Percentiles rank a stretch among this genome's conserved stretches.
Evolutionary conservation across 2,888 invertebrate species (phyloP).

Genomic region (Tetramorium bicarinatum): DNA sequence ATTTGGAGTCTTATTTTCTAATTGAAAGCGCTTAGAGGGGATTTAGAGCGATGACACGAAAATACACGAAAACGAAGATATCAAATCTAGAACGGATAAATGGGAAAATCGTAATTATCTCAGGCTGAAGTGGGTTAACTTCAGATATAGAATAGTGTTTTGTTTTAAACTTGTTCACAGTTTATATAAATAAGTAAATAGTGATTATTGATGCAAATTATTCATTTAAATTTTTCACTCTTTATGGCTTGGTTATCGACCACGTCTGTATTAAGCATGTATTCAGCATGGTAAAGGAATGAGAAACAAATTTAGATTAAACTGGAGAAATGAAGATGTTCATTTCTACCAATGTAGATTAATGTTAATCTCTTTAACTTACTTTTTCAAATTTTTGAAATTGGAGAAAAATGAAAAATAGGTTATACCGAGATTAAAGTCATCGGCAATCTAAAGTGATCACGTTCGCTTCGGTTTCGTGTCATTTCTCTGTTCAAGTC

Average conservation of each 20-base stretch:
- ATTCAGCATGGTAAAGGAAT: not conserved
- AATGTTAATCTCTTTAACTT: not conserved
- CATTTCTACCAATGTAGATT: not conserved
- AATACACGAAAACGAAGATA: not conserved
- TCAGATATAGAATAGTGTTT: not conserved
- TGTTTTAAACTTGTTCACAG: not conserved
- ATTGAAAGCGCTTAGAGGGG: not conserved
- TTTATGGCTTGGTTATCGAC: not conserved
- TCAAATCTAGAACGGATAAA: not conserved
- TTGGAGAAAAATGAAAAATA: not conserved
- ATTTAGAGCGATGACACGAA: constrained; percentile 29
- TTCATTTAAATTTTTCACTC: not conserved
- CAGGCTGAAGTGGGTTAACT: not conserved
- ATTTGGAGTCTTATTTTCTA: not conserved
- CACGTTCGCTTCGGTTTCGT: constrained; percentile 21
- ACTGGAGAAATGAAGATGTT: not conserved
- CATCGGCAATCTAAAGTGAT: not conserved
- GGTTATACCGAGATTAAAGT: not conserved
- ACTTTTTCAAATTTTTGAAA: not conserved
- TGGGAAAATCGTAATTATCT: not conserved
- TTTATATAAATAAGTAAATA: not conserved
- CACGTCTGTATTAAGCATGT: not conserved
- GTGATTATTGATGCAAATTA: constrained; percentile 7
- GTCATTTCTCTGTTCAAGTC: constrained; percentile 21
- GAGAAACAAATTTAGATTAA: constrained; percentile 2